These are phyloP conservation scores for Cecropterus lyciades DNA, from an alignment of 1,140 invertebrate genomes.

Conservation along the genomic window DNA sequence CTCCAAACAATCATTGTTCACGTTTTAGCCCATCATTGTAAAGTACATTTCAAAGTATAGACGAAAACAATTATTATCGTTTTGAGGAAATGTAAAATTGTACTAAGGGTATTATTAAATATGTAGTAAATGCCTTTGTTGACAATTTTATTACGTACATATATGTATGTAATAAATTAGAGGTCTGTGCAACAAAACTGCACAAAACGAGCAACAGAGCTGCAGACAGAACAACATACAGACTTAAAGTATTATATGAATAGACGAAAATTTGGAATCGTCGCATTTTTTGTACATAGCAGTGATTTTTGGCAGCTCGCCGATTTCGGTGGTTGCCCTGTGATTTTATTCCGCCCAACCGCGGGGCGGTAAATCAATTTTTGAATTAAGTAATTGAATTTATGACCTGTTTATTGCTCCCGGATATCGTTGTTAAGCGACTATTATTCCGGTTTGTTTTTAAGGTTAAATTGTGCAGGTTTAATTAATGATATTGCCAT, in stretches of 20 bases:
- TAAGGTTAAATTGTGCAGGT: constrained; percentile 17
- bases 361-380: constrained; percentile 40
- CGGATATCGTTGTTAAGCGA: constrained; percentile 39
- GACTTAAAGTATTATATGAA: neutral
- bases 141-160: too few species aligned
- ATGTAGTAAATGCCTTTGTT: too few species aligned
- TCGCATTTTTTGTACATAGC: constrained; percentile 40
- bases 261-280: constrained; percentile 38
- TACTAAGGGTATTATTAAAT: too few species aligned
- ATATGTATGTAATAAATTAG: too few species aligned
- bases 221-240: neutral
- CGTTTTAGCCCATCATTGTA: too few species aligned
- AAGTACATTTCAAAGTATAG: too few species aligned
- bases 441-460: constrained; percentile 35
- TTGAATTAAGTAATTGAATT: constrained; percentile 44
- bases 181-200: too few species aligned
- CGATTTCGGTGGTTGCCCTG: constrained; percentile 40
- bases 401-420: constrained; percentile 42
- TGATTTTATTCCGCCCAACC: constrained; percentile 43
- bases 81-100: too few species aligned
- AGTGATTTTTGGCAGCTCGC: constrained; percentile 43
- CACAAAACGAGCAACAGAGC: too few species aligned
- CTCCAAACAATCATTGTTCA: too few species aligned
- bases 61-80: too few species aligned
- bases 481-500: constrained; percentile 7